Percentiles rank a stretch among this genome's conserved stretches.
Conservation (phyloP, 2,797 vertebrate species). For the Myripristis murdjan region DNA sequence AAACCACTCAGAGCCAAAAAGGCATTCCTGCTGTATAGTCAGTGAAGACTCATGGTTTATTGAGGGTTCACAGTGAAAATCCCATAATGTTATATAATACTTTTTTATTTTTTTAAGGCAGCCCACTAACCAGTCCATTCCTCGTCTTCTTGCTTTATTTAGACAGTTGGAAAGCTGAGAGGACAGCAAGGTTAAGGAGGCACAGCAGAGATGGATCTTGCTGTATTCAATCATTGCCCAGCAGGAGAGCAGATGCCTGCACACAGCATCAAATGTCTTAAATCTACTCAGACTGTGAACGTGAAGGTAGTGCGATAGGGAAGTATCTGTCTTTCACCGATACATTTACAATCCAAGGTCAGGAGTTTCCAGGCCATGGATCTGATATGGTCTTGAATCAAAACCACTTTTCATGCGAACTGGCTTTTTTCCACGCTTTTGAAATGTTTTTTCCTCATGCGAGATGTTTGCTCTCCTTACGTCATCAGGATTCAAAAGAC, state of each 20-base stretch:
- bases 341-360: neutral
- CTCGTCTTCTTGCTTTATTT: neutral
- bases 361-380: neutral
- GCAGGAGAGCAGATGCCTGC: neutral
- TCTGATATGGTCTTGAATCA: neutral
- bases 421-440: neutral
- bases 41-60: neutral
- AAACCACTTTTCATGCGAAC: neutral
- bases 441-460: neutral
- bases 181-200: neutral
- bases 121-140: neutral
- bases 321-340: neutral
- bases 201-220: conserved; percentile 3
- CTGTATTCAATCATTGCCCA: conserved; percentile 1
- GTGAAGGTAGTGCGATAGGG: neutral
- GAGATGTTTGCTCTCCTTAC: neutral
- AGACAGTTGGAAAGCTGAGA: neutral
- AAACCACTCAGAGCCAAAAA: conserved; percentile 1
- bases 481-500: neutral
- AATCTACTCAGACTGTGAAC: neutral
- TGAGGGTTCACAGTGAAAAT: neutral
- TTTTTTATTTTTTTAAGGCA: conserved; percentile 12
- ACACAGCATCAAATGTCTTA: neutral
- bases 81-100: conserved; percentile 24
- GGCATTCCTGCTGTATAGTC: neutral